These are phyloP conservation scores for Ceratina japonica DNA, from an alignment of 1,140 invertebrate species.

Conservation along the genomic window DNA sequence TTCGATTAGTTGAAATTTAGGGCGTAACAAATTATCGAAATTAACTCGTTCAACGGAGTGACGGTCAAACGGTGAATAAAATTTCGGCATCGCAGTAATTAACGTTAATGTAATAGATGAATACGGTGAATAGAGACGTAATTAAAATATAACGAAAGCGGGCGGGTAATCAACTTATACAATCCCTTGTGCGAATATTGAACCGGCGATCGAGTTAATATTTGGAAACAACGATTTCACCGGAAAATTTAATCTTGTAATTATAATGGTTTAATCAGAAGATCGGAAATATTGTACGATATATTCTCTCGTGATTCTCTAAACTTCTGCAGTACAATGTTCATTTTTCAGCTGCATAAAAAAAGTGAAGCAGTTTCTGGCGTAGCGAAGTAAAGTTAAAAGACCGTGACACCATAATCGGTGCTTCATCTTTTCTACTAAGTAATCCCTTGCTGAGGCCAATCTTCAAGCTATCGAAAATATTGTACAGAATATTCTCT, in stretches of 20 bases:
- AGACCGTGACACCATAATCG: background rate
- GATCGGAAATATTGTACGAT: no score
- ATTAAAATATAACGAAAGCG: background rate
- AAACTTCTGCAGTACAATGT: background rate
- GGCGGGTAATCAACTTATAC: no score
- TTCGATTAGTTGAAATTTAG: no score
- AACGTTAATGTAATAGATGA: background rate
- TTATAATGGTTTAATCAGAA: no score
- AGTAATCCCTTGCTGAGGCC: background rate
- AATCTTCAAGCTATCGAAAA: no score
- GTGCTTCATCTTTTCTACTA: background rate
- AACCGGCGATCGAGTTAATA: no score
- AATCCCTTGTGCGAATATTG: no score
- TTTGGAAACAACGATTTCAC: no score
- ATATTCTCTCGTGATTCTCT: background rate
- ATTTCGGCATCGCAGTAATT: background rate
- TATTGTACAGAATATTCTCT: no score
- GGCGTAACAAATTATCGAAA: background rate
- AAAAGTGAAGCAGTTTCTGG: conserved; percentile 3
- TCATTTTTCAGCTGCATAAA: background rate
- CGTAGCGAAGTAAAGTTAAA: background rate
- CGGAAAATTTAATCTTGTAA: no score
- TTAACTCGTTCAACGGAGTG: background rate
- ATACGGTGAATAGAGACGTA: background rate
- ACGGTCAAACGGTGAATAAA: background rate